phyloP scores from a whole-genome alignment of 2,888 invertebrate genomes.

The Yponomeuta plumbellus region DNA sequence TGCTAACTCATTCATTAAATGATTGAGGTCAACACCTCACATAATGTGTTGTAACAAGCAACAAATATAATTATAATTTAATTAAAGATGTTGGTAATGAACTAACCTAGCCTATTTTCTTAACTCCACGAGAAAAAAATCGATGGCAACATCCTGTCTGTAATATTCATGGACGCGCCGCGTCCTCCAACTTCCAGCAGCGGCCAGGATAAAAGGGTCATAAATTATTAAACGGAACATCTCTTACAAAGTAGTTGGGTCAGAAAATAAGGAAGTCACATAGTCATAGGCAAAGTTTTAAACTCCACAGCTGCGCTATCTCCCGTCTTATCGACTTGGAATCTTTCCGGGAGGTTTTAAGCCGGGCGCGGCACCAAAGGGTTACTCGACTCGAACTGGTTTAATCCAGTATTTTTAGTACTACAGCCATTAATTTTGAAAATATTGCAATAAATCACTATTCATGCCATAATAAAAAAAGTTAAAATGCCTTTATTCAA shows the following conservation, averaged over 20 bases:
- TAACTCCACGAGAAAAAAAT: background rate
- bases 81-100: too few relatives aligned
- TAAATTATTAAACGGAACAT: conserved; percentile 39
- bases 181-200: background rate
- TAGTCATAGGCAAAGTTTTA: conserved; percentile 40
- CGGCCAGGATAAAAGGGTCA: conserved; percentile 22
- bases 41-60: too few relatives aligned
- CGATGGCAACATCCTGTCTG: background rate
- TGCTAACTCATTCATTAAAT: too few relatives aligned
- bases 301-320: conserved; percentile 40
- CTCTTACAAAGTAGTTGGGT: conserved; percentile 41
- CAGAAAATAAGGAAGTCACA: conserved; percentile 39
- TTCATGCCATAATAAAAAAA: too few relatives aligned
- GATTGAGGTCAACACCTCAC: too few relatives aligned
- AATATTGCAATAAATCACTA: too few relatives aligned
- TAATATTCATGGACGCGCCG: background rate
- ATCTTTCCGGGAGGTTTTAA: conserved; percentile 13
- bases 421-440: too few relatives aligned
- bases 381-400: background rate
- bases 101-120: background rate
- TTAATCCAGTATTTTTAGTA: background rate
- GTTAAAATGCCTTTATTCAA: too few relatives aligned
- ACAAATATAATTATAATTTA: too few relatives aligned
- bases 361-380: conserved; percentile 6
- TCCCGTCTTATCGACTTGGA: conserved; percentile 32